A percentile compares a stretch with the other conserved stretches of the same genome.
Conservation (phyloP, 2,797 vertebrate species). For the Anolis apletophallus region DNA sequence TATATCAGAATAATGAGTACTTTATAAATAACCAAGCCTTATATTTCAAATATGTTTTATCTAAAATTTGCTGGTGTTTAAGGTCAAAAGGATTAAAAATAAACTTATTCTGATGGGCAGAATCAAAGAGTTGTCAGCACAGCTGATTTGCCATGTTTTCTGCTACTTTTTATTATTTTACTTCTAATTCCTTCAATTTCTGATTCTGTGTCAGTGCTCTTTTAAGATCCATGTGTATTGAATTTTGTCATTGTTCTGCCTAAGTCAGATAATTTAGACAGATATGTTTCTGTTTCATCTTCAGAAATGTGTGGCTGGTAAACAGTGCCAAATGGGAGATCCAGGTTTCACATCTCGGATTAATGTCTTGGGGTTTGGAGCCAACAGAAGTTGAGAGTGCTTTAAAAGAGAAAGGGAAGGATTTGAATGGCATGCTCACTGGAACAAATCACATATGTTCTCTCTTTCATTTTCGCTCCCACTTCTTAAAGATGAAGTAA, state of each 20-base stretch:
- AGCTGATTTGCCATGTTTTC: background rate
- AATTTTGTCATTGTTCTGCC: conserved; percentile 33
- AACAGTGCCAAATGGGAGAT: conserved; percentile 28
- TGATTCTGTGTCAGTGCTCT: background rate
- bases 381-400: conserved; percentile 28
- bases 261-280: conserved; percentile 19
- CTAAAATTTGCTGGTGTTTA: background rate
- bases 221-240: conserved; percentile 27
- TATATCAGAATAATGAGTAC: conserved; percentile 5
- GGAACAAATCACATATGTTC: conserved; percentile 43
- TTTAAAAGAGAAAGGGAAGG: conserved; percentile 34
- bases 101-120: background rate
- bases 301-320: conserved; percentile 9
- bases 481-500: conserved; percentile 54
- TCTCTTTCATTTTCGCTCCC: conserved; percentile 37
- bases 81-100: background rate
- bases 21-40: background rate
- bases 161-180: background rate
- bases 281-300: conserved; percentile 34
- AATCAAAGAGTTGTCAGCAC: background rate
- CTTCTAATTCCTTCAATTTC: conserved; percentile 14
- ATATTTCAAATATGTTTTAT: background rate
- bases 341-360: conserved; percentile 30
- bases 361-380: background rate
- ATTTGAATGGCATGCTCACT: background rate